These are phyloP conservation scores for Trogon melanurus DNA, from an alignment of 2,113 vertebrate species.

Conservation along the genomic window DNA sequence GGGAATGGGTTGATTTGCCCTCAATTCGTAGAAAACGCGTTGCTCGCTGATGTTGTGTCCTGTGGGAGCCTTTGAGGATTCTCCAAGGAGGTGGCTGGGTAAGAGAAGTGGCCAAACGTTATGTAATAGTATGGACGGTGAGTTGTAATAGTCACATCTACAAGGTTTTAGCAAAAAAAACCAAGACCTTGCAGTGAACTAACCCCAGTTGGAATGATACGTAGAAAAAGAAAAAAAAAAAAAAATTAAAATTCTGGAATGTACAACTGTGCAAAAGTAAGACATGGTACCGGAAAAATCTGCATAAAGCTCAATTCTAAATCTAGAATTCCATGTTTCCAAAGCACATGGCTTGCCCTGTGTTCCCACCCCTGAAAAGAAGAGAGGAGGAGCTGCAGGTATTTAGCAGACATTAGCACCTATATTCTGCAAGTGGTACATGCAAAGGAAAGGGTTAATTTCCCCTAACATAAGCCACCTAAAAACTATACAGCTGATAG, in stretches of 20 bases:
- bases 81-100: neutral
- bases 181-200: neutral
- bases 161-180: neutral
- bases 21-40: neutral
- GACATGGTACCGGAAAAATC: neutral
- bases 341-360: accelerated
- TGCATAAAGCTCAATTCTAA: neutral
- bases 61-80: neutral
- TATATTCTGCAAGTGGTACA: neutral
- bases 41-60: neutral
- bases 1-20: neutral
- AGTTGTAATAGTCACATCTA: neutral
- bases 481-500: neutral
- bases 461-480: neutral
- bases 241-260: neutral
- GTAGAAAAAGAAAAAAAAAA: neutral
- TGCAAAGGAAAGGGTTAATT: slow-evolving; percentile 6
- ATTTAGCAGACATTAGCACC: neutral
- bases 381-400: neutral
- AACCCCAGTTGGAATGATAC: neutral
- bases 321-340: neutral
- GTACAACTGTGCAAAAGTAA: neutral
- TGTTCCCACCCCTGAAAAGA: neutral
- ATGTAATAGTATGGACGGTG: accelerated
- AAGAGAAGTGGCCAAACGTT: accelerated